Evolutionary conservation across 2,113 vertebrate genomes (phyloP), one percentile per base, ranked within the genome.

Genomic region (Thamnophis sirtalis): DNA sequence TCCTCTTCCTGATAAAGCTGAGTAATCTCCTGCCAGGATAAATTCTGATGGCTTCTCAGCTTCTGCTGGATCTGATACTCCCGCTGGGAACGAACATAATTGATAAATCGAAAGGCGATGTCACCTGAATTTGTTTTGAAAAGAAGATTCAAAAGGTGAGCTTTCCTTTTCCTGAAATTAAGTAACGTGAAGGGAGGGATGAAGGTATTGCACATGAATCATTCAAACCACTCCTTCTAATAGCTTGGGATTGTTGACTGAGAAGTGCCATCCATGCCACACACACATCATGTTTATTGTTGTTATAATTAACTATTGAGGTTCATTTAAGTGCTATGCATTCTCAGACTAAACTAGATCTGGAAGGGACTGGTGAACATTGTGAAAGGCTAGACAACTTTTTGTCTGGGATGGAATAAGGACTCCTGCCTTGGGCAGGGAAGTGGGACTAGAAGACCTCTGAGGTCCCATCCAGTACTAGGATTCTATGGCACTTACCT

Each of bases 41-140:
- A 97, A 85, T 98, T 98, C 97, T 99, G 99, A 19, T 96, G 96
- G 54, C 95, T 91, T 54, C 89, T 96, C 9, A 97, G 93, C 28
- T 93, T 95, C 89, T 93, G 95, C 90, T 94, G 97, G 94, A 95
- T 95, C 93, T 96, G 97, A 19, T 87, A 94, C 56, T 98, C 97
- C 43, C 95, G 95, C 91, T 97, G 97, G 0, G 96, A 97, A 38
- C 92, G 96, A 49, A 99, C 89, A 2, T 98, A 99, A 84, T 98
- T 98, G 96, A 99, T 96, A 97, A 99, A 99, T 21, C 99, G 98
- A 95, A 99, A 98, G 54, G 99, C 97, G 1, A 99, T 99, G 95
- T 99, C 99, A 91, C 99, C 99, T 99, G 96, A 21, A 87, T 22
- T 84, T 55, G 56, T 94, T 95, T 95, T 56, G 55, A 94, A 89